A percentile compares a stretch with the other conserved stretches of the same genome.
phyloP scores from a whole-genome alignment of 2,797 vertebrate genomes.

The Rhabdomys pumilio region DNA sequence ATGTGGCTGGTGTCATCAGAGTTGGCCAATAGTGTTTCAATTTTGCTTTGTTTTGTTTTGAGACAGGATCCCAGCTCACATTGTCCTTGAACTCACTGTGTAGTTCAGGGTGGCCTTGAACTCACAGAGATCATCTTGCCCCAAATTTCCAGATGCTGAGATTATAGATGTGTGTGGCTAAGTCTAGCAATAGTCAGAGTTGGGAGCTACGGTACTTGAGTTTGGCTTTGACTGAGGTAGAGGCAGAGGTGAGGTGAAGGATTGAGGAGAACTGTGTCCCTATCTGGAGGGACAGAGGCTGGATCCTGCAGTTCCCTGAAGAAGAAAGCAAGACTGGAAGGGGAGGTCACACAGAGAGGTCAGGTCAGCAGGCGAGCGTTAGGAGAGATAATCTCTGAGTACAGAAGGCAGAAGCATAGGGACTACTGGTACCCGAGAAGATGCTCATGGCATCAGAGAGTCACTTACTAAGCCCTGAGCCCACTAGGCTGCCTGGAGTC shows the following conservation, averaged over 20 bases:
- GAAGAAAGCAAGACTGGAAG: background rate
- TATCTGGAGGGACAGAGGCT: background rate
- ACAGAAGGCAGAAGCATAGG: background rate
- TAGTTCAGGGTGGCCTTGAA: background rate
- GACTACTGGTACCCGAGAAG: accelerated
- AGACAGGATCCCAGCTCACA: background rate
- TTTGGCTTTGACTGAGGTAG: background rate
- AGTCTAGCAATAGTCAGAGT: background rate
- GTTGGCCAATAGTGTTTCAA: background rate
- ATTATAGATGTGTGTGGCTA: background rate
- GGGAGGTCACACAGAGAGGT: background rate
- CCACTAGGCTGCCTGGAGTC: background rate
- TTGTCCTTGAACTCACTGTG: background rate
- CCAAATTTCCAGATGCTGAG: background rate
- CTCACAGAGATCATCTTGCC: background rate
- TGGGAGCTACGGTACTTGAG: too few species aligned
- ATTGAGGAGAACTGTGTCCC: background rate
- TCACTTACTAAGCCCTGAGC: background rate
- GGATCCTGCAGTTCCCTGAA: background rate
- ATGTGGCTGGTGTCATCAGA: background rate
- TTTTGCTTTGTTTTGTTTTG: background rate
- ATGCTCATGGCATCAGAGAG: background rate
- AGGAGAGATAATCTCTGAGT: background rate
- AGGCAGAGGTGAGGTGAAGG: too few species aligned
- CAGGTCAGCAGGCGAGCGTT: background rate